Base-by-base conservation (phyloP, 2,797 vertebrate species). In the Gephyroberyx darwinii region DNA sequence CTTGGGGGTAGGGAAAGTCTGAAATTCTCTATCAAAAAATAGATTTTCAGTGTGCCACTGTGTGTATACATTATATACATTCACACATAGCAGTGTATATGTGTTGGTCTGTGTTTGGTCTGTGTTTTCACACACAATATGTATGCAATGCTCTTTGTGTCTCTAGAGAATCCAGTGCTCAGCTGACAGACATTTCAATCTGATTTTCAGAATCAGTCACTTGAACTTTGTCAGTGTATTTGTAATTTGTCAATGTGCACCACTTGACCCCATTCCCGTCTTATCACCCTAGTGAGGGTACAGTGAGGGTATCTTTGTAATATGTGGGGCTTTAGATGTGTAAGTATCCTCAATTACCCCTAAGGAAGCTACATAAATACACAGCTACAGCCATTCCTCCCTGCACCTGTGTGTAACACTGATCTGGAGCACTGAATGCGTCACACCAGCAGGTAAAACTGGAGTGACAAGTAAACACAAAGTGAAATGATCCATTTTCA, bases 301-400 rank as follows among this genome's bases (percentile, higher is more conserved):
- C 86, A 89, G 87, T 88, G 80, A 83, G 67, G 1, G 52, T 67
- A 74, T 26, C 26, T 26, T 81, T 89, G 80, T 89, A 86, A 60
- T 76, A 77, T 4, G 59, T 71, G 68, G 72, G 68, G 77, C 77
- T 80, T 88, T 73, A 85, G 81, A 89, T 76, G 81, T 84, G 82
- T 88, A 88, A 91, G 90, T 88, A 85, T 78, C 81, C 72, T 79
- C 82, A 88, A 86, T 79, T 86, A 66, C 78, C 69, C 84, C 55
- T 72, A 81, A 82, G 86, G 87, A 88, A 84, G 72, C 78, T 75
- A 75, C 76, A 84, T 84, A 87, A 91, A 87, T 80, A 86, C 83
- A 77, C 62, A 59, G 51, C 70, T 52, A 50, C 69, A 20, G 50
- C 5, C 47, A 84, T 70, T 85, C 70, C 68, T 69, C 33, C 59